Conservation (phyloP, 2,888 invertebrate genomes). For the Dynastes maya region DNA sequence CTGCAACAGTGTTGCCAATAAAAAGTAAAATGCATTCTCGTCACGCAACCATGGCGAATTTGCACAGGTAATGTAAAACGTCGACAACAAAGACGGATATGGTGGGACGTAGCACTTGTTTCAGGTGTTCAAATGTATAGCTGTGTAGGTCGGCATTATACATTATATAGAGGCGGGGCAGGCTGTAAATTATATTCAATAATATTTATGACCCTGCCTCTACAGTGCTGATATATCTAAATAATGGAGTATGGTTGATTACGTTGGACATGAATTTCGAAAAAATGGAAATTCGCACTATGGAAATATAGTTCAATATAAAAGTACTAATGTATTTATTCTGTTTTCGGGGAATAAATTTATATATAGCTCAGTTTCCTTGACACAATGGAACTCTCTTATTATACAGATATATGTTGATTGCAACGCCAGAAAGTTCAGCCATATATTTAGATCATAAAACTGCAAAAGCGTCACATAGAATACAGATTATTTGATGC, state of each 20-base stretch:
- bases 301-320: neutral
- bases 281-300: neutral
- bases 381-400: neutral
- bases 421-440: no score
- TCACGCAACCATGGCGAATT: slow-evolving; percentile 45
- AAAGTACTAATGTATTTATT: neutral
- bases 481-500: no score
- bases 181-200: slow-evolving; percentile 69
- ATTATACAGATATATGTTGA: neutral
- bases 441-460: no score
- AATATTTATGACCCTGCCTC: slow-evolving; percentile 69
- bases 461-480: no score
- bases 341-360: neutral
- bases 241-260: slow-evolving; percentile 59
- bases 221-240: slow-evolving; percentile 67
- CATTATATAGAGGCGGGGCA: slow-evolving; percentile 63
- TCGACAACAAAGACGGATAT: slow-evolving; percentile 17
- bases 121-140: slow-evolving; percentile 1
- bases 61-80: neutral
- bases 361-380: no score
- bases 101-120: slow-evolving; percentile 19
- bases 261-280: slow-evolving; percentile 43
- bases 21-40: slow-evolving; percentile 57
- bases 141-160: slow-evolving; percentile 57
- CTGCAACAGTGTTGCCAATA: slow-evolving; percentile 61